Evolutionary conservation across 1,140 invertebrate species (phyloP).

Genomic region (Philotrypesis tridentata): DNA sequence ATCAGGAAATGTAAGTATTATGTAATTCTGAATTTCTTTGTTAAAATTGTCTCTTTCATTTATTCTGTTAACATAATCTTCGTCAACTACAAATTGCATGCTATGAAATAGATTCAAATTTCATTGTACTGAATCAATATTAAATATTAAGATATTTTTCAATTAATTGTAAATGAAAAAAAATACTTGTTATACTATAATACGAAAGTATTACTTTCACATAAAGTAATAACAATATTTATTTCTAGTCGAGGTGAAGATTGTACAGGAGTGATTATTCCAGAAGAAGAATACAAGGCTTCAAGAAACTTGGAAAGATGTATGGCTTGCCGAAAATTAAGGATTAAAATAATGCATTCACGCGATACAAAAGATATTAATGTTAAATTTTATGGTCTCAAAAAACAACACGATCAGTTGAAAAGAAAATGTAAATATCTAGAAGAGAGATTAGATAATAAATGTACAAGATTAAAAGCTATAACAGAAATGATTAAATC

Average conservation of each 20-base stretch:
- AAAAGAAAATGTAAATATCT: background rate
- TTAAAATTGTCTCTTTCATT: no score
- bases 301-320: background rate
- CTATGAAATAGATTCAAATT: no score
- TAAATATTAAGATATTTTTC: no score
- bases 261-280: background rate
- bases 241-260: background rate
- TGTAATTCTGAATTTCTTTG: no score
- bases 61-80: no score
- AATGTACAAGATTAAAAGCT: constrained; percentile 11
- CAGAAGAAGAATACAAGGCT: background rate
- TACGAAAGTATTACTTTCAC: background rate
- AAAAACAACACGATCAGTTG: background rate
- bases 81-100: no score
- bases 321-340: background rate
- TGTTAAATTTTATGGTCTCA: background rate
- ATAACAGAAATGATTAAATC: constrained; percentile 24
- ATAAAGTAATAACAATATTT: background rate
- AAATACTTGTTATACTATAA: background rate
- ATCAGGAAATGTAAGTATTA: background rate
- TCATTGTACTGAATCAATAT: no score
- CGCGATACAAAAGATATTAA: background rate
- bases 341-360: background rate
- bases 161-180: no score
- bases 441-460: background rate